These are phyloP conservation scores for Sander lucioperca DNA, from an alignment of 2,113 vertebrate species.

Conservation along the genomic window DNA sequence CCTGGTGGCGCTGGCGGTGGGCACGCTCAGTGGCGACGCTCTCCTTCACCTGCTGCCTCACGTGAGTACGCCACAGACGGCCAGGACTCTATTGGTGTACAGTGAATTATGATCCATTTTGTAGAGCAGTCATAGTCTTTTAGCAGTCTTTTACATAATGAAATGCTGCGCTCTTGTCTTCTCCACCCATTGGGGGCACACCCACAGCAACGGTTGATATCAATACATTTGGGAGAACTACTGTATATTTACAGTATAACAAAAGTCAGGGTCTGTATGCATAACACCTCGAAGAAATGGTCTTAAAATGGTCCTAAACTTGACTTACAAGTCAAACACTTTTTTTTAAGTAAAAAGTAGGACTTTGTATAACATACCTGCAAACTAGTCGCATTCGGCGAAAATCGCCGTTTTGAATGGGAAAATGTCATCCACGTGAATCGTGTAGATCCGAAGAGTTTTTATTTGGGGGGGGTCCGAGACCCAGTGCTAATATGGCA, in stretches of 20 bases:
- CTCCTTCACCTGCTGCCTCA: conserved; percentile 97
- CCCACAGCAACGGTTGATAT: not conserved
- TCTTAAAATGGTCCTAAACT: not conserved
- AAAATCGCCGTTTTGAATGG: no score
- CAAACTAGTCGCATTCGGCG: no score
- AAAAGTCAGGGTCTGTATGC: not conserved
- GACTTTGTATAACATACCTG: no score
- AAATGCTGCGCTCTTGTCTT: not conserved
- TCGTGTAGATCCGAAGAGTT: no score
- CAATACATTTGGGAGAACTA: not conserved
- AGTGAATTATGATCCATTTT: not conserved
- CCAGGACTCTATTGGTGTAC: not conserved
- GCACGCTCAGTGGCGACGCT: conserved; percentile 97
- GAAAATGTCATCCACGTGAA: no score
- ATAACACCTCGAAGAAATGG: not conserved
- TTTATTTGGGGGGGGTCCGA: no score
- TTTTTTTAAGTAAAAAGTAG: not conserved
- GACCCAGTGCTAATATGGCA: no score
- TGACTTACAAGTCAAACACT: not conserved
- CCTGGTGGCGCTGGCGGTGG: conserved; percentile 97
- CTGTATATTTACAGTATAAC: not conserved
- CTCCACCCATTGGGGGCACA: not conserved
- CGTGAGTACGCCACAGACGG: conserved; percentile 81
- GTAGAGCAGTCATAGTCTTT: no score
- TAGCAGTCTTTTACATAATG: not conserved